Evolutionary conservation across 2,888 invertebrate species (phyloP).

Genomic region (Dorcus parallelipipedus): DNA sequence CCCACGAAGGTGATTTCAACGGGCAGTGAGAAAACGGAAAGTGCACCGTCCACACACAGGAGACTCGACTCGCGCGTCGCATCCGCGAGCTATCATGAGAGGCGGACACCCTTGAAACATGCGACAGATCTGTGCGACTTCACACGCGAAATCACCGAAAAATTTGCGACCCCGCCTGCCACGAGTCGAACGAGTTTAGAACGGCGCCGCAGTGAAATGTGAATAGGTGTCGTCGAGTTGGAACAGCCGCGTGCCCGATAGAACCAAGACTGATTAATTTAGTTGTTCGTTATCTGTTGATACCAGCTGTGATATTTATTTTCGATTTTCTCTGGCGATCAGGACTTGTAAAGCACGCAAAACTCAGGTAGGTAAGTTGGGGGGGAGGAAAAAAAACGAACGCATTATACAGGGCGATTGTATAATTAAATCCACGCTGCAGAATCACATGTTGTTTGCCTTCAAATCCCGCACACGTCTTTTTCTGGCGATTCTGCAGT

Average conservation of each 20-base stretch:
- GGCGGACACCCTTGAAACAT: conserved; percentile 13
- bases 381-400: no score
- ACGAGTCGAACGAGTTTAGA: not conserved
- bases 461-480: no score
- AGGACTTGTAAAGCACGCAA: not conserved
- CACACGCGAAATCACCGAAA: not conserved
- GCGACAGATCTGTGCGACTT: conserved; percentile 5
- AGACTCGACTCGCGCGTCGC: conserved; percentile 6
- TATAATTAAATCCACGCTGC: no score
- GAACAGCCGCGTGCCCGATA: conserved; percentile 8
- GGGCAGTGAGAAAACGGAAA: conserved; percentile 19
- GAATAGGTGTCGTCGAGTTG: conserved; percentile 23
- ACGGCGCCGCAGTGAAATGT: conserved; percentile 17
- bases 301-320: conserved; percentile 12
- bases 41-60: conserved; percentile 7
- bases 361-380: no score
- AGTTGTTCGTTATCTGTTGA: conserved; percentile 5
- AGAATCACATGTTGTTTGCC: no score
- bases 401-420: no score
- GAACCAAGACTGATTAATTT: conserved; percentile 25
- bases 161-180: not conserved
- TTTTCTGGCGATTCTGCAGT: no score
- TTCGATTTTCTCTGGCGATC: not conserved
- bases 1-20: conserved; percentile 23
- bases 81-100: conserved; percentile 18